Evolutionary conservation across 2,888 invertebrate species (phyloP).

Genomic region (Anodontia alba): DNA sequence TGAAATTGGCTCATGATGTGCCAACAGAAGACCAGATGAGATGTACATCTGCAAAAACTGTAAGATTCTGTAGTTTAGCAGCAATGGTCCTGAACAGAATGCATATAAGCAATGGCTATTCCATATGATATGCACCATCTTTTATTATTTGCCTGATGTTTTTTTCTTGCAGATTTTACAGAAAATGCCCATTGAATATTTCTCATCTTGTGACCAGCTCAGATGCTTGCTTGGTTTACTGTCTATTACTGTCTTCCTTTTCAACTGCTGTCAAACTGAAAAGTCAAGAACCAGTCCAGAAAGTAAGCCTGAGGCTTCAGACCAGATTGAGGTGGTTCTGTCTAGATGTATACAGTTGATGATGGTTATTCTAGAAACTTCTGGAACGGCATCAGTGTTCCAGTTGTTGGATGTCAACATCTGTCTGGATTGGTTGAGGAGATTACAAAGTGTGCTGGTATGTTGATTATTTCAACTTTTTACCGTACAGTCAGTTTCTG

Average conservation of each 20-base stretch:
- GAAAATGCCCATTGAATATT: conserved; percentile 49
- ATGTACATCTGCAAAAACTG: too few relatives aligned
- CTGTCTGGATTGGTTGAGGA: conserved; percentile 48
- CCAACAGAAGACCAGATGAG: too few relatives aligned
- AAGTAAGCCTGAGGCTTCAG: background rate
- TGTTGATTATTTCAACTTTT: conserved; percentile 8
- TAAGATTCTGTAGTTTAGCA: too few relatives aligned
- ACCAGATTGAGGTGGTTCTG: background rate
- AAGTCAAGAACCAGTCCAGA: conserved; percentile 10
- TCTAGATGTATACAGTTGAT: background rate
- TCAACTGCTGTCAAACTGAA: background rate
- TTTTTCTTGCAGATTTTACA: conserved; percentile 56
- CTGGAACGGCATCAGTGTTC: conserved; percentile 49
- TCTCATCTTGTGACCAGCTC: conserved; percentile 54
- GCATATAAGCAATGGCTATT: too few relatives aligned
- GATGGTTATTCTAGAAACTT: conserved; percentile 44
- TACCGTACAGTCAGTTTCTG: too few relatives aligned
- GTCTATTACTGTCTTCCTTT: conserved; percentile 28
- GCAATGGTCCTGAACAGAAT: too few relatives aligned
- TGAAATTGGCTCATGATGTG: too few relatives aligned
- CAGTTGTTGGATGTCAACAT: conserved; percentile 46
- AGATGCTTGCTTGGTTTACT: conserved; percentile 59
- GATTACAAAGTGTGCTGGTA: conserved; percentile 31
- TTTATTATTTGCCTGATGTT: too few relatives aligned
- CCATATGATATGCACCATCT: too few relatives aligned